A percentile compares a stretch with the other conserved stretches of the same genome.
phyloP scores from a whole-genome alignment of 2,797 vertebrate genomes.

The Gila robusta region DNA sequence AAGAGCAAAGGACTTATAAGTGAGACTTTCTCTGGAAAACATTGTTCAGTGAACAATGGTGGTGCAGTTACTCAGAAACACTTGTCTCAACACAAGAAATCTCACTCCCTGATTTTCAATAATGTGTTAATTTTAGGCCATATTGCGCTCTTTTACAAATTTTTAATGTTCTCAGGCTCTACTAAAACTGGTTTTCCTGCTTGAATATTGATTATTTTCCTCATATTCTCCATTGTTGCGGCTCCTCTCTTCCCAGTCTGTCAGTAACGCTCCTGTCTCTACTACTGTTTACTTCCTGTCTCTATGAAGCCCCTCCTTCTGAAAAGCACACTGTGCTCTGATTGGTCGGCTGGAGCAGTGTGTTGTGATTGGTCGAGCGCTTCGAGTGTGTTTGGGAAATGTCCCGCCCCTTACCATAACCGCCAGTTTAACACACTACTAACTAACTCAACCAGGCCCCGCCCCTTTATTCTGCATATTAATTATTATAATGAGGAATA shows the following conservation, averaged over 20 bases:
- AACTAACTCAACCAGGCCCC: no score
- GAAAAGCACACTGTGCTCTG: background rate
- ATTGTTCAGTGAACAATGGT: background rate
- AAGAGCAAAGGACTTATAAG: slow-evolving; percentile 37
- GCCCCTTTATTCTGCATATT: background rate
- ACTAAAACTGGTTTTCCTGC: no score
- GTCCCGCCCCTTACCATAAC: background rate
- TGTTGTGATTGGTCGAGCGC: background rate
- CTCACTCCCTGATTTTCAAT: background rate
- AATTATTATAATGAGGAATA: background rate
- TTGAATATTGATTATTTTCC: no score
- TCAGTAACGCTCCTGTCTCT: background rate
- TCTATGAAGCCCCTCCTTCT: background rate
- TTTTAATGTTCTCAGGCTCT: no score
- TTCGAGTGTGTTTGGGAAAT: background rate
- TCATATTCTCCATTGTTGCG: no score
- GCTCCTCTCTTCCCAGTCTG: no score
- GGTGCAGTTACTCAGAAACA: background rate
- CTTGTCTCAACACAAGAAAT: background rate
- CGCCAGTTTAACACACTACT: no score
- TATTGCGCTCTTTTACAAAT: no score
- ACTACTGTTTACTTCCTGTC: background rate
- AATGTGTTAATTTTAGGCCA: no score
- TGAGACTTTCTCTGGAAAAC: slow-evolving; percentile 10
- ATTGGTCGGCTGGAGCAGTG: background rate